These are phyloP conservation scores for Cryptocephalus moraei DNA, from an alignment of 2,888 invertebrate species.

Conservation along the genomic window DNA sequence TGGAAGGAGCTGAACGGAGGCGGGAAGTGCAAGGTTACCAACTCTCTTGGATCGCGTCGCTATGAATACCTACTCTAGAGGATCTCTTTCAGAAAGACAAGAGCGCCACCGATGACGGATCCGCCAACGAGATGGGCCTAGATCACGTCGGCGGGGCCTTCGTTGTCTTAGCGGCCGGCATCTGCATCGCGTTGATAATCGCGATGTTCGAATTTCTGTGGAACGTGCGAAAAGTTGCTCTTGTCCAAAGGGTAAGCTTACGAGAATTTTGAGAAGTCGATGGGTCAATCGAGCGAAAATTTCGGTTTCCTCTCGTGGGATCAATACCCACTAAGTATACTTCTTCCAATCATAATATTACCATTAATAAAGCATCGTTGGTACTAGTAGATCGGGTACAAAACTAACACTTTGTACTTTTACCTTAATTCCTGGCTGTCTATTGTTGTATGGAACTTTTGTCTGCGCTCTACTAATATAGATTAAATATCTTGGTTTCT, in stretches of 20 bases:
- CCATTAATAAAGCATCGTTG: no score
- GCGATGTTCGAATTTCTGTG: slow-evolving; percentile 77
- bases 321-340: no score
- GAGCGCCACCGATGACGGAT: slow-evolving; percentile 18
- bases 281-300: neutral
- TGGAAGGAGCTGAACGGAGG: slow-evolving; percentile 66
- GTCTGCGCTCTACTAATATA: no score
- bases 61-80: neutral
- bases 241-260: slow-evolving; percentile 59
- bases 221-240: slow-evolving; percentile 69
- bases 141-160: slow-evolving; percentile 89
- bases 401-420: no score
- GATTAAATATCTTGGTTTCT: no score
- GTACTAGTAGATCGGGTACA: no score
- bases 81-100: slow-evolving; percentile 18
- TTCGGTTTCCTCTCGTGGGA: no score
- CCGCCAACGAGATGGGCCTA: slow-evolving; percentile 58
- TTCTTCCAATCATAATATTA: no score
- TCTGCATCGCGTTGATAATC: slow-evolving; percentile 58
- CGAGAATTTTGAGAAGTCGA: neutral
- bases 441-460: no score
- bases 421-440: no score
- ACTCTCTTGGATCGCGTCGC: no score
- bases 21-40: slow-evolving; percentile 44
- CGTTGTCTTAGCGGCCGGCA: slow-evolving; percentile 69